These are phyloP conservation scores for Drosophila ohnishii DNA, from an alignment of 1,140 invertebrate genomes.

Conservation along the genomic window DNA sequence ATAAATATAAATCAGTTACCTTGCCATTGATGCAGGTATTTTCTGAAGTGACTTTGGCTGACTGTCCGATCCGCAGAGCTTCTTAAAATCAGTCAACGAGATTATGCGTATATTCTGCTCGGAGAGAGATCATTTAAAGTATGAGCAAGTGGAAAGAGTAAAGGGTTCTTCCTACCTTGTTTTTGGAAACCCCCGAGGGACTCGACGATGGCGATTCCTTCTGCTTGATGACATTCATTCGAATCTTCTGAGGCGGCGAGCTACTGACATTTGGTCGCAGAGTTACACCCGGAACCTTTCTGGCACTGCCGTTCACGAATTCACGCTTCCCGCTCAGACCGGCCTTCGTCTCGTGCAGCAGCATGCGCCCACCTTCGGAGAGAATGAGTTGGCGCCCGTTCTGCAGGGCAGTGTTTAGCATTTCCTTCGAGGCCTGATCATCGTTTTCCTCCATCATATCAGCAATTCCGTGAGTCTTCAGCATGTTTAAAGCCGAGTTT, in stretches of 20 bases:
- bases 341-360: conserved; percentile 85
- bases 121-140: background rate
- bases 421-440: conserved; percentile 85
- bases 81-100: conserved; percentile 79
- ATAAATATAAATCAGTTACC: conserved; percentile 29
- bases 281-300: conserved; percentile 22
- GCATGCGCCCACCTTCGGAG: conserved; percentile 91
- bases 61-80: conserved; percentile 65
- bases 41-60: conserved; percentile 70
- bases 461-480: conserved; percentile 91
- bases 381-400: conserved; percentile 91
- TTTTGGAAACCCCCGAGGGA: conserved; percentile 57
- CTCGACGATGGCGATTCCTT: conserved; percentile 41
- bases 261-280: conserved; percentile 34
- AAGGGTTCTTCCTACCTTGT: conserved; percentile 48
- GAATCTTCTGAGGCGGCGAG: conserved; percentile 64
- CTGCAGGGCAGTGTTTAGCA: conserved; percentile 89
- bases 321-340: conserved; percentile 45
- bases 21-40: conserved; percentile 69
- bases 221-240: conserved; percentile 70
- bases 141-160: too few species aligned
- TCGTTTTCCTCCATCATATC: conserved; percentile 87
- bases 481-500: conserved; percentile 85
- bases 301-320: conserved; percentile 50
- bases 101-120: conserved; percentile 78